Evolutionary conservation across 1,140 invertebrate genomes (phyloP).

Genomic region (Epicauta chinensis): DNA sequence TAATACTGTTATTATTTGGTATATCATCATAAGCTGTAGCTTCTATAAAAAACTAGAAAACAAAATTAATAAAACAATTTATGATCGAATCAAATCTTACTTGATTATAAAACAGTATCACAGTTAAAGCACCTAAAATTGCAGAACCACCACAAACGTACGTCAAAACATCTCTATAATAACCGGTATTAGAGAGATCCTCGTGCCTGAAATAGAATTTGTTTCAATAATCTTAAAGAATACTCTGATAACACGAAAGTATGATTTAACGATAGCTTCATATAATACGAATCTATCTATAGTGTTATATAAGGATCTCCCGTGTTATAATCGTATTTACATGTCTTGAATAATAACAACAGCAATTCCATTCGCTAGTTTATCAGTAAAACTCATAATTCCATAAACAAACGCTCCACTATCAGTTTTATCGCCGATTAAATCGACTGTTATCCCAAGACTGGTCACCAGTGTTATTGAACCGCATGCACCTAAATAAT

Average conservation of each 20-base stretch:
- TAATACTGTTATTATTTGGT: conserved; percentile 9
- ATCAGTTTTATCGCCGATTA: conserved; percentile 79
- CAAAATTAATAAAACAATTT: neutral
- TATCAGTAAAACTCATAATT: conserved; percentile 94
- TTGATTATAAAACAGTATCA: conserved; percentile 25
- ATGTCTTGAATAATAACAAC: conserved; percentile 72
- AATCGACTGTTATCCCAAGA: conserved; percentile 80
- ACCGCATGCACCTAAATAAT: conserved; percentile 61
- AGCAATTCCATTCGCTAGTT: conserved; percentile 80
- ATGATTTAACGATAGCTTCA: too few relatives aligned
- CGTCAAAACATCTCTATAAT: conserved; percentile 46
- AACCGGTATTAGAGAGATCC: conserved; percentile 32
- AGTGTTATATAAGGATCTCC: too few relatives aligned
- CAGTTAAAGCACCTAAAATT: conserved; percentile 46
- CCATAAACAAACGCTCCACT: conserved; percentile 93
- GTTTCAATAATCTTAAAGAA: too few relatives aligned
- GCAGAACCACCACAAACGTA: conserved; percentile 55
- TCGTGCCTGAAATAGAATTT: conserved; percentile 29
- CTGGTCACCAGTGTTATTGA: conserved; percentile 86
- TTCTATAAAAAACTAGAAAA: neutral
- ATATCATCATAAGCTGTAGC: conserved; percentile 5
- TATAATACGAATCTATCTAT: too few relatives aligned
- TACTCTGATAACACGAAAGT: too few relatives aligned
- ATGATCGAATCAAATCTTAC: conserved; percentile 9
- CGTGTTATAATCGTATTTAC: conserved; percentile 47